phyloP scores from a whole-genome alignment of 2,888 invertebrate species.

The Melolontha melolontha region DNA sequence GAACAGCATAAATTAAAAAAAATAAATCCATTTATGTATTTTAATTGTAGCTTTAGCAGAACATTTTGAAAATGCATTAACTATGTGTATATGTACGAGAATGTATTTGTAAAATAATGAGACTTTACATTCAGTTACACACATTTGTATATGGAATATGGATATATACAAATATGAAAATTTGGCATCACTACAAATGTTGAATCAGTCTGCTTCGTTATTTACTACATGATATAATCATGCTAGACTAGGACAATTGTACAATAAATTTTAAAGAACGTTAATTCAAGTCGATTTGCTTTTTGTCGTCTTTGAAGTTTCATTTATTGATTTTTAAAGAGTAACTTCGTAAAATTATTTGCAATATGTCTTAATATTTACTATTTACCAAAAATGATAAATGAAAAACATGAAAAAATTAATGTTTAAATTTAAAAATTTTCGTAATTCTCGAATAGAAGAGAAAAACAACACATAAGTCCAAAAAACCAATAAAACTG shows the following conservation, averaged over 20 bases:
- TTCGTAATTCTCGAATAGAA: no score
- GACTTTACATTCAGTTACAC: no score
- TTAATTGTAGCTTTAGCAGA: no score
- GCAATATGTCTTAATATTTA: not conserved
- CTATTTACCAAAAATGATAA: not conserved
- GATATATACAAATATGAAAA: constrained; percentile 48
- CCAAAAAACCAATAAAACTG: no score
- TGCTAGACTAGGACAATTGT: constrained; percentile 42
- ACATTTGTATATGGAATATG: not conserved
- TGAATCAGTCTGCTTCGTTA: constrained; percentile 41
- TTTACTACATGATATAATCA: constrained; percentile 29
- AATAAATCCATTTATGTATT: no score
- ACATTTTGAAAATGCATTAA: no score
- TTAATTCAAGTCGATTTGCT: constrained; percentile 5
- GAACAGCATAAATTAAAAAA: no score
- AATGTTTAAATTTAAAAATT: no score
- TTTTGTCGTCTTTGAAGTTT: constrained; percentile 1
- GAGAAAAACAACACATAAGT: no score
- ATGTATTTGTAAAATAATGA: no score
- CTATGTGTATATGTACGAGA: no score
- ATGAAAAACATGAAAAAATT: no score
- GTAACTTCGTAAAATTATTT: not conserved
- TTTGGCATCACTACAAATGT: constrained; percentile 49
- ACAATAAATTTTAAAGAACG: constrained; percentile 31
- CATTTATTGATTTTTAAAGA: not conserved